Evolutionary conservation across 2,888 invertebrate genomes (phyloP), one percentile per base, ranked within the genome.

Genomic region (Himalopsyche anomala): DNA sequence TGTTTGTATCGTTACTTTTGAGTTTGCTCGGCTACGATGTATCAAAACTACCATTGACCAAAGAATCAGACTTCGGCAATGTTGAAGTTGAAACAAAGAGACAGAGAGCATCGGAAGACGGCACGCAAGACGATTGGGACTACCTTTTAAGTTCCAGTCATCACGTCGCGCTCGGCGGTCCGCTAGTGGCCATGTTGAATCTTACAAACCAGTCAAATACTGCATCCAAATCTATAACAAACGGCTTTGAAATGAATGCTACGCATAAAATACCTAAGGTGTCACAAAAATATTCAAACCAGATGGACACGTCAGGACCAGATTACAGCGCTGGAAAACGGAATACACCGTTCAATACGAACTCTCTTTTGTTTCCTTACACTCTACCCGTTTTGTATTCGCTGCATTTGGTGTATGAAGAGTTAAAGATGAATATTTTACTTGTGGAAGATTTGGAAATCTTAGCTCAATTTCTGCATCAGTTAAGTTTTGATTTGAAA

Each of bases 381-480:
- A 94, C 97, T 15, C 94, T 96, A 8, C 93, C 96, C 84, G 94
- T 98, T 51, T 93, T 98, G 85, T 97, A 95, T 90, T 94, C 96
- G 0, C 92, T 99, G 55, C 99, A 99, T 92, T 92, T 99, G 51
- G 93, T 98, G 0, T 98, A 98, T 90, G 98, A 99, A 93, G 98
- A 98, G 90, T 92, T 97, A 5, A 98, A 98, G 90, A 91, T 98
- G 85, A 96, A 97, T 90, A 94, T 95, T 0, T 92, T 96, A 0
- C 92, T 96, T 89, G 94, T 94, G 81, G 95, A 95, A 85, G 95
- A 96, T 89, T 91, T 97, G 87, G 94, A 94, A 84, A 93, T 95
- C 0, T 90, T 98, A 69, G 96, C 95, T 0, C 90, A 92, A 88
- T 94, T 98, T 86, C 91, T 98, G 55, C 95, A 96, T 90, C 96